phyloP scores from a whole-genome alignment of 2,113 vertebrate species.

The Ictalurus furcatus region DNA sequence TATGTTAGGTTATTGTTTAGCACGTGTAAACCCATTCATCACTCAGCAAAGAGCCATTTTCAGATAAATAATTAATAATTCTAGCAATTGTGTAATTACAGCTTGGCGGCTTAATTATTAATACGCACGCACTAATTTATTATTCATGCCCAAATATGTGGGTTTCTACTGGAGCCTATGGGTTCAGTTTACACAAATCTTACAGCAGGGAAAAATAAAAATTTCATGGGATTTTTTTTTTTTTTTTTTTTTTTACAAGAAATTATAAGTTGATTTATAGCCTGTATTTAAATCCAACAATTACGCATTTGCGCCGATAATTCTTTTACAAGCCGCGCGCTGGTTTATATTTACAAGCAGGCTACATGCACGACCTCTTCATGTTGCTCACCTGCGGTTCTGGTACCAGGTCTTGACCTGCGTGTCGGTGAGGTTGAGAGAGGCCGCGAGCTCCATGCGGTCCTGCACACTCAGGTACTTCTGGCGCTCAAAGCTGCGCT shows the following conservation, averaged over 20 bases:
- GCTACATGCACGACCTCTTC: background rate
- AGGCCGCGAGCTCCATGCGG: slow-evolving; percentile 89
- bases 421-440: slow-evolving; percentile 89
- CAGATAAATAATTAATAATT: slow-evolving; percentile 82
- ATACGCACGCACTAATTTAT: slow-evolving; percentile 81
- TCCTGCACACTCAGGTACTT: slow-evolving; percentile 95
- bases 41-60: slow-evolving; percentile 61
- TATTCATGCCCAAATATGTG: slow-evolving; percentile 78
- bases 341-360: background rate
- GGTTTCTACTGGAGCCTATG: slow-evolving; percentile 41
- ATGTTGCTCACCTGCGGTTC: slow-evolving; percentile 66
- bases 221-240: background rate
- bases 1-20: slow-evolving; percentile 20
- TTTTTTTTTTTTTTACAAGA: background rate
- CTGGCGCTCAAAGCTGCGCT: slow-evolving; percentile 90
- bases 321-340: background rate
- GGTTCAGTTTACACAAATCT: slow-evolving; percentile 53
- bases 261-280: background rate
- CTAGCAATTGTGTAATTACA: slow-evolving; percentile 89
- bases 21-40: slow-evolving; percentile 48
- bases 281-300: background rate
- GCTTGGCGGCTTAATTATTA: slow-evolving; percentile 83
- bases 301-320: background rate
- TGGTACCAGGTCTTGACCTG: slow-evolving; percentile 97
- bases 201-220: background rate